phyloP scores from a whole-genome alignment of 2,888 invertebrate species.

The Pristionchus mayeri region DNA sequence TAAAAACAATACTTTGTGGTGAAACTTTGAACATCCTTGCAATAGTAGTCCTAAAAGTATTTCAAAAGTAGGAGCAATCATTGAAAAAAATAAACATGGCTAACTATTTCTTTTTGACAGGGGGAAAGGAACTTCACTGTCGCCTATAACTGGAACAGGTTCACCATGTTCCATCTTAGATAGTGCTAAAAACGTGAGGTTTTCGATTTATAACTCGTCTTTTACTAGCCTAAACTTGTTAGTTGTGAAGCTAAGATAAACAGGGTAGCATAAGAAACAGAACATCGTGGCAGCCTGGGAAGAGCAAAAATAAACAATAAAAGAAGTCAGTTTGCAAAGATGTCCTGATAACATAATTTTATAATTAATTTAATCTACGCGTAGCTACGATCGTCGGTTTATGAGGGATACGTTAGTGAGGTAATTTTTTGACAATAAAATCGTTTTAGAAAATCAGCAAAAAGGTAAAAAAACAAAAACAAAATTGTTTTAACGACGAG shows the following conservation, averaged over 20 bases:
- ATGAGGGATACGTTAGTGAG: too few species aligned
- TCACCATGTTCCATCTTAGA: constrained; percentile 13
- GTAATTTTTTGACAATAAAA: too few species aligned
- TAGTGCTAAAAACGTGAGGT: not conserved
- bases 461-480: too few species aligned
- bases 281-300: not conserved
- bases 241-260: not conserved
- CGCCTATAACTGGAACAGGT: constrained; percentile 41
- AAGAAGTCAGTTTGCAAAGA: constrained; percentile 22
- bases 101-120: not conserved
- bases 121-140: constrained; percentile 22
- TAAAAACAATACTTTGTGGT: not conserved
- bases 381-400: too few species aligned
- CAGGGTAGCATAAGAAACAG: not conserved
- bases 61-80: not conserved
- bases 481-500: too few species aligned
- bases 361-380: too few species aligned
- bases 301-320: constrained; percentile 1
- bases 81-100: not conserved
- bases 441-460: too few species aligned
- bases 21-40: not conserved
- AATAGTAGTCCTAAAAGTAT: not conserved
- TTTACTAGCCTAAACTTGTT: not conserved
- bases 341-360: not conserved
- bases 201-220: not conserved